These are phyloP conservation scores for Eupeodes latifasciatus DNA, from an alignment of 2,888 invertebrate species.

Conservation along the genomic window DNA sequence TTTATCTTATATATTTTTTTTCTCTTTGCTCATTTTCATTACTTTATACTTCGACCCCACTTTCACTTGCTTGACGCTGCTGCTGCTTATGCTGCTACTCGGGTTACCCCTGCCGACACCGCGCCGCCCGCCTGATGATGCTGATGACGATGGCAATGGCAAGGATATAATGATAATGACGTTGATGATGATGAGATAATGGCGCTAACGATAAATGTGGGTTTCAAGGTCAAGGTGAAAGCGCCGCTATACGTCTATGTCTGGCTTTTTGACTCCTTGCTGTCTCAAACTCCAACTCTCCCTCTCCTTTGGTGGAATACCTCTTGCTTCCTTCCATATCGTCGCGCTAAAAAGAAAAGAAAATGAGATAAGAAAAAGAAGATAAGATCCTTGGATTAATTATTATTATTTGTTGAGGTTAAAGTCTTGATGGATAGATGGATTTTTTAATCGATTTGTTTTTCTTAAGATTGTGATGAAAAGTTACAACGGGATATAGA, in stretches of 20 bases:
- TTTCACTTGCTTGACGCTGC: constrained; percentile 63
- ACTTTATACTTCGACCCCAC: constrained; percentile 74
- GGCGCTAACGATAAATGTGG: constrained; percentile 75
- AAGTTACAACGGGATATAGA: background rate
- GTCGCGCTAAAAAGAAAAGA: constrained; percentile 6
- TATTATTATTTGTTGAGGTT: constrained; percentile 57
- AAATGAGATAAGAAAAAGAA: constrained; percentile 16
- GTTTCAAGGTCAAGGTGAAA: constrained; percentile 76
- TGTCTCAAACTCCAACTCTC: background rate
- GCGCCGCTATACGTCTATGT: constrained; percentile 49
- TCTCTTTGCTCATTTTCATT: constrained; percentile 74
- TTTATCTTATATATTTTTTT: constrained; percentile 10
- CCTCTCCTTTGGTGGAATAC: background rate
- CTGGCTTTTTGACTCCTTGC: constrained; percentile 17
- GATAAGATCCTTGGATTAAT: constrained; percentile 58
- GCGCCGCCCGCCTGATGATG: background rate
- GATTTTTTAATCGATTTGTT: constrained; percentile 34
- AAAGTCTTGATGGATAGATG: constrained; percentile 54
- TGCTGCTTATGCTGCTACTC: background rate
- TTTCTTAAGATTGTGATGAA: background rate
- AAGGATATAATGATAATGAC: constrained; percentile 76
- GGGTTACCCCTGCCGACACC: constrained; percentile 2
- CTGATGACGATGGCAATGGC: constrained; percentile 66
- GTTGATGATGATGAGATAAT: constrained; percentile 76
- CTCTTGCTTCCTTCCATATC: background rate